Percentiles rank a stretch among this genome's conserved stretches.
These are phyloP conservation scores for Athene noctua DNA, from an alignment of 2,113 vertebrate species.

Conservation along the genomic window DNA sequence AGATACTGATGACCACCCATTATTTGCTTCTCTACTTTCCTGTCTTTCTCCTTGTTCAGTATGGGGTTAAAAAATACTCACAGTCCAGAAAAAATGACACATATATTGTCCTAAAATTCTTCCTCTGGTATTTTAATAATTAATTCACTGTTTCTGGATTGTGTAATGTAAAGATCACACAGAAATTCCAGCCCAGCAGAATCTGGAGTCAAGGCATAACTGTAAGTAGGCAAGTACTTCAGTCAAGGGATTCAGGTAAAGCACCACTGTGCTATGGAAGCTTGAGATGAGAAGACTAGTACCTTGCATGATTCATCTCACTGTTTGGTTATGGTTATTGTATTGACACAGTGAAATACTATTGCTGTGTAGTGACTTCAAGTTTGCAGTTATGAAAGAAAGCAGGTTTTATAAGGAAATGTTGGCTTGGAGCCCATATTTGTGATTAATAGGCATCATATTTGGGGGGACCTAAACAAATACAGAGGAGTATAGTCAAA, in stretches of 20 bases:
- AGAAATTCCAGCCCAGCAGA: not conserved
- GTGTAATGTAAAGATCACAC: not conserved
- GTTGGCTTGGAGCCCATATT: not conserved
- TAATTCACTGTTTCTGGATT: not conserved
- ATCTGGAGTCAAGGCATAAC: not conserved
- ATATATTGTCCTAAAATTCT: not conserved
- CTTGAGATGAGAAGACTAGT: not conserved
- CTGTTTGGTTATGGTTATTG: not conserved
- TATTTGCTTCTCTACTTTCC: not conserved
- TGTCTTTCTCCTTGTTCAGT: not conserved
- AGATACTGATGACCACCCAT: not conserved
- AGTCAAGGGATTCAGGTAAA: not conserved
- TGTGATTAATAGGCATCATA: constrained; percentile 1
- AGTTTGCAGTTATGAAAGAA: not conserved
- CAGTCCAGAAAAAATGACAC: not conserved
- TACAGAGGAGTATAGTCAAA: not conserved
- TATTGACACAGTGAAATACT: not conserved
- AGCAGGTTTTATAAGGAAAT: not conserved
- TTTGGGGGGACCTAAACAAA: not conserved
- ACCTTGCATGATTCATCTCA: not conserved
- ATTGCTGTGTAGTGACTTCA: not conserved
- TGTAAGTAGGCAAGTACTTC: not conserved
- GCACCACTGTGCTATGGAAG: not conserved
- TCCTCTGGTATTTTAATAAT: not conserved
- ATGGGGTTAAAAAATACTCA: not conserved